Percentiles rank a stretch among this genome's conserved stretches.
Conservation (phyloP, 2,888 invertebrate species). For the Eilema depressum region DNA sequence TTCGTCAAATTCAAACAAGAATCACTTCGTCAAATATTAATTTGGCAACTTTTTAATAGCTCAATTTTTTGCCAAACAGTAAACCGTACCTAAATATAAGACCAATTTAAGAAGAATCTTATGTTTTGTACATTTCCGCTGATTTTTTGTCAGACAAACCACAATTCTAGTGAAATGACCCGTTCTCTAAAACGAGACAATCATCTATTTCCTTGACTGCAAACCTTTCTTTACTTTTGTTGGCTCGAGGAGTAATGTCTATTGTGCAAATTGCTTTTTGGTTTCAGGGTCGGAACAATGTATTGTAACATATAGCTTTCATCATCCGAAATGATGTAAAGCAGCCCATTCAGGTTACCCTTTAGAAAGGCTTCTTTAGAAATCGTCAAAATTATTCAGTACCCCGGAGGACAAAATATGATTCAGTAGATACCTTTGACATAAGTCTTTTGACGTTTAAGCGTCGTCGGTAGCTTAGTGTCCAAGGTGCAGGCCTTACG, state of each 20-base stretch:
- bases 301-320: neutral
- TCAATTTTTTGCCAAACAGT: too few relatives aligned
- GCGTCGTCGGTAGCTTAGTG: too few relatives aligned
- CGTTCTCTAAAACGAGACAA: slow-evolving; percentile 1
- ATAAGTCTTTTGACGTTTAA: too few relatives aligned
- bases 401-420: too few relatives aligned
- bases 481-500: too few relatives aligned
- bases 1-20: too few relatives aligned
- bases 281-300: neutral
- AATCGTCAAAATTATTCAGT: too few relatives aligned
- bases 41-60: too few relatives aligned
- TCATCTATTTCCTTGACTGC: slow-evolving; percentile 2
- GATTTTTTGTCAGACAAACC: neutral
- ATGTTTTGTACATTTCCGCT: neutral
- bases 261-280: neutral
- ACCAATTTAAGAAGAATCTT: neutral
- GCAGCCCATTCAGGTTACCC: neutral
- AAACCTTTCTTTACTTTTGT: neutral
- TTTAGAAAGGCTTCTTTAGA: neutral
- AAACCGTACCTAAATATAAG: too few relatives aligned
- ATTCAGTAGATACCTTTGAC: too few relatives aligned
- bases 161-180: neutral
- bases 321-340: neutral
- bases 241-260: neutral
- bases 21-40: too few relatives aligned